Evolutionary conservation across 2,113 vertebrate genomes (phyloP), one percentile per base, ranked within the genome.

Genomic region (Pardalotus punctatus): DNA sequence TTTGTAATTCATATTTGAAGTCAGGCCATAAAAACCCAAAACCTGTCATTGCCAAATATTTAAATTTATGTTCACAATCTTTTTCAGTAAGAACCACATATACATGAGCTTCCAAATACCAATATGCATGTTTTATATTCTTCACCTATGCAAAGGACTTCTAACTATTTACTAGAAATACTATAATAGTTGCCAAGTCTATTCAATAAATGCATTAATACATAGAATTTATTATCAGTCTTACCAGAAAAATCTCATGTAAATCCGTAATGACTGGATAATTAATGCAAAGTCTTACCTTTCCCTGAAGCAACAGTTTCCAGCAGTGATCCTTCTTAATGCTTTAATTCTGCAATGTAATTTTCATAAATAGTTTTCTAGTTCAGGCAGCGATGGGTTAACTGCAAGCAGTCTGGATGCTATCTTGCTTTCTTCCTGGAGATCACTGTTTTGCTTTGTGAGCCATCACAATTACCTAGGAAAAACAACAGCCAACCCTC

Each of bases 341-440:
- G 43, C n/a, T 89, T 92, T 67, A 81, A 57, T 76, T 95, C 86
- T 93, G 53, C 38, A 57, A 36, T 38, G 53, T 51, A 78, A 64
- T 91, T 70, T 88, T 93, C 73, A 80, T 60, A n/a, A 81, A 65
- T 3, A 60, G 13, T 66, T 90, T 95, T 81, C 87, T 86, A 73
- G 47, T 70, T 84, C 85, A 96, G 89, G 57, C 66, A 96, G 77
- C 87, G 87, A 84, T 47, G 86, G 56, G 65, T 94, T 94, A 95
- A 96, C n/a, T 64, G 51, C 62, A 81, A 74, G 61, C 56, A 88
- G 85, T 47, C 88, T 82, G 87, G 87, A 90, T 84, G 90, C 69
- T 95, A 53, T 78, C 87, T 95, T 92, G 64, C 81, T 92, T 90
- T 62, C 80, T 96, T 97, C 96, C 94, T 95, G 93, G 79, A 93